Base-by-base conservation (phyloP, 2,113 vertebrate species). In the Gnathonemus longibarbis region DNA sequence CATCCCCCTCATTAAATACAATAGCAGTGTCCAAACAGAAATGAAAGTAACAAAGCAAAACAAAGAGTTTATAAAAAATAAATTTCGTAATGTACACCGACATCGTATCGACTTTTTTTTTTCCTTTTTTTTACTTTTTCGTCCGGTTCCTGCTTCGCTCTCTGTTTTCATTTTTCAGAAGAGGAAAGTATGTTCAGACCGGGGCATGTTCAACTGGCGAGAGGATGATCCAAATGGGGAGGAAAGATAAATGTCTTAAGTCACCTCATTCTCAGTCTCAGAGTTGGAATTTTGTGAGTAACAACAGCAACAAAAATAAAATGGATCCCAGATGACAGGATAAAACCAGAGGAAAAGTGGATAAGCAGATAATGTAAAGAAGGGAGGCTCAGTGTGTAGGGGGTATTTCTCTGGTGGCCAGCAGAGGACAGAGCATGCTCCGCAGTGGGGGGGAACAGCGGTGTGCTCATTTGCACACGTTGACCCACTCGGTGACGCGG, bases 401-500 rank as follows among this genome's bases (percentile, higher is more conserved):
- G 90, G 46, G 27, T 70, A n/a, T 87, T 21, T 35, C 56, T 46
- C 10, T 83, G 49, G 52, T 56, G 45, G 52, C n/a, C 52, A 80
- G 31, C 52, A 39, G 35, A 46, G 39, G 21, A 66, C 49, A 7
- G 53, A 42, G 83, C 49, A 58, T 21, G 39, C 19, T 27, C 87
- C 19, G 89, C 31, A 11, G n/a, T 35, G 19, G 31, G 88, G 70
- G 66, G 15, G 9, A 0, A 24, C 39, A 7, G 77, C 77, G 2
- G 74, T 24, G 3, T 24, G 77, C 31, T 96, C 96, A 98, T 93
- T 98, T 98, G 94, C 97, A 98, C 77, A 98, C 97, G 0, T 97
- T 98, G 94, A 98, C 96, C 97, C 97, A 98, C 90, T 98, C 96
- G 0, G 97, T 97, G 91, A 97, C 95, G 2, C 95, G 96, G 91